Evolutionary conservation across 2,113 vertebrate genomes (phyloP), one percentile per base, ranked within the genome.

Genomic region (Montifringilla adamsi): DNA sequence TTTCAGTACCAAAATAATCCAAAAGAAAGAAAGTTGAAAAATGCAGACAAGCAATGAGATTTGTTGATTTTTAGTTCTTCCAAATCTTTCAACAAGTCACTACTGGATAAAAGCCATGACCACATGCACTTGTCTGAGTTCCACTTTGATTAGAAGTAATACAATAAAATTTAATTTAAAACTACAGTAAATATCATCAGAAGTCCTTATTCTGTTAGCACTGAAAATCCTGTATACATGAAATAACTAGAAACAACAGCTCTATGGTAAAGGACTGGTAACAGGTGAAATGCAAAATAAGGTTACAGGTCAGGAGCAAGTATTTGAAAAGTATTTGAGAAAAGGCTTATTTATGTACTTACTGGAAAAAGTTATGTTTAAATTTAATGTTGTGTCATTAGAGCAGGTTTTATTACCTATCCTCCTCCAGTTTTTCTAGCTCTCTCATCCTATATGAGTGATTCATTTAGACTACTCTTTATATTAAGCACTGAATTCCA

Each of bases 21-120:
- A n/a, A 67, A 84, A 30, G 17, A 59, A 46, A 30, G 90, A 96
- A 90, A 76, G 47, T 84, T 88, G 49, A 67, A 28, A 93, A 64
- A 59, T 93, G 44, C 83, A 81, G 33, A 69, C 68, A 94, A 96
- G 76, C 92, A 94, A 76, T 73, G 79, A 90, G 39, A 96, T 91
- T 95, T 33, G 21, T 85, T 73, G 44, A 77, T 90, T 87, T 87
- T 93, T 37, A 96, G 84, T 91, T 66, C 17, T 7, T 84, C 95
- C 73, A 67, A 67, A 88, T 91, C 64, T 95, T 96, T 94, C 59
- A 97, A 9, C 72, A 87, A 94, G 52, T 87, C 56, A 66, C 64
- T 88, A 64, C 31, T 28, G 20, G 9, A 66, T 73, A 60, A 87
- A 93, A 88, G 17, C 19, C 43, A 87, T 80, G 63, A 92, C 75